Evolutionary conservation across 2,888 invertebrate genomes (phyloP), one percentile per base, ranked within the genome.

Genomic region (Papilio gigon): DNA sequence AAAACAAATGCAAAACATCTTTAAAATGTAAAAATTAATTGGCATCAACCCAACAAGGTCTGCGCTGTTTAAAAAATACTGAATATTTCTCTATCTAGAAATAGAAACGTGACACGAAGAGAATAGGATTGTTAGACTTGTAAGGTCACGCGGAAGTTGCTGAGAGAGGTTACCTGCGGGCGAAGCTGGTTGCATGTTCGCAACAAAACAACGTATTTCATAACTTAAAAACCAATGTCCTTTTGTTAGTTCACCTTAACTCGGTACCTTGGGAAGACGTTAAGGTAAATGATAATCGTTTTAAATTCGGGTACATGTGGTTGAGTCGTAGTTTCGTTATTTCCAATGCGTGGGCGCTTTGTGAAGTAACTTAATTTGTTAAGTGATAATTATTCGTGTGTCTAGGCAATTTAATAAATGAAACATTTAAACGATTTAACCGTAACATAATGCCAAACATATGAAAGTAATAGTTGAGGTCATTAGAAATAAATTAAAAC

Each of bases 131-230:
- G 42, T 44, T 58, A 44, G 3, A 27, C 12, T 50, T 33, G 12
- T 56, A 35, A 62, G 62, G 67, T 33, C 56, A 62, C 22, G 30
- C 62, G 67, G 62, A 67, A 67, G 22, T 25, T 22, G 8, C 17
- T 17, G 35, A 25, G 42, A 66, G 8, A 20, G 47, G 35, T 60
- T 17, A 47, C 25, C 44, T 59, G 60, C 37, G 47, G 22, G 14
- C 25, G 14, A 37, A 8, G 22, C 53, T 37, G 14, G 33, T 27
- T 44, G 27, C n/a, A 56, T 63, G 35, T 47, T 35, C 33, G n/a
- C 35, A 42, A 14, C 27, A 25, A 30, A 22, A n/a, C 11, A 62
- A 47, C n/a, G 8, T 27, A 17, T 27, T 37, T 59, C 35, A 35
- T 20, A 20, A 35, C 35, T 35, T 12, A 27, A 27, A 14, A 14